These are phyloP conservation scores for Lipophrys pholis DNA, from an alignment of 2,113 vertebrate genomes.

Conservation along the genomic window DNA sequence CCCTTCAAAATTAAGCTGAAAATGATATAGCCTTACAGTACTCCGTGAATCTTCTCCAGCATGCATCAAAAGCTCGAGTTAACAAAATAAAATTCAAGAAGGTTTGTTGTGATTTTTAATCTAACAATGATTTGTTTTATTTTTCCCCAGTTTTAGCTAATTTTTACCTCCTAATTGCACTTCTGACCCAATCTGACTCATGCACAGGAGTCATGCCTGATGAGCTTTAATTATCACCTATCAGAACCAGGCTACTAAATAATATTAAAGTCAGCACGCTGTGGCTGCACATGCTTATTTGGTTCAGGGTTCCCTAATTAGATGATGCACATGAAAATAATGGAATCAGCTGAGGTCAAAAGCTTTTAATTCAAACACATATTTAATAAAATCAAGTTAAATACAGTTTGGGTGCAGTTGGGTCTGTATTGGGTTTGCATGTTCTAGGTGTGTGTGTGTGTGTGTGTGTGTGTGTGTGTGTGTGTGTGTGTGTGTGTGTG, in stretches of 20 bases:
- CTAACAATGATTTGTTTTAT: background rate
- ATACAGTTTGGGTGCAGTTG: no score
- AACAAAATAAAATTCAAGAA: background rate
- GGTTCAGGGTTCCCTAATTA: conserved; percentile 34
- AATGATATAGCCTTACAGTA: no score
- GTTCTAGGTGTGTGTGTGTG: no score
- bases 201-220: conserved; percentile 8
- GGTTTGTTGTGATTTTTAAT: background rate
- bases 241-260: background rate
- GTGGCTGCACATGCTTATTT: conserved; percentile 1
- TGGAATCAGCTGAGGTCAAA: background rate
- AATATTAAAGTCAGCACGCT: background rate
- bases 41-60: background rate
- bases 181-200: background rate
- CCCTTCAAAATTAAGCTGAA: no score
- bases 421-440: no score
- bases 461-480: no score
- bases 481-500: no score
- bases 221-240: conserved; percentile 28
- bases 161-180: background rate
- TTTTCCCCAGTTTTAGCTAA: background rate
- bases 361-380: no score
- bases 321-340: background rate
- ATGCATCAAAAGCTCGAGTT: no score
- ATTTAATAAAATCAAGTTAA: no score